phyloP scores from a whole-genome alignment of 2,113 vertebrate species.

The Calidris pugnax region DNA sequence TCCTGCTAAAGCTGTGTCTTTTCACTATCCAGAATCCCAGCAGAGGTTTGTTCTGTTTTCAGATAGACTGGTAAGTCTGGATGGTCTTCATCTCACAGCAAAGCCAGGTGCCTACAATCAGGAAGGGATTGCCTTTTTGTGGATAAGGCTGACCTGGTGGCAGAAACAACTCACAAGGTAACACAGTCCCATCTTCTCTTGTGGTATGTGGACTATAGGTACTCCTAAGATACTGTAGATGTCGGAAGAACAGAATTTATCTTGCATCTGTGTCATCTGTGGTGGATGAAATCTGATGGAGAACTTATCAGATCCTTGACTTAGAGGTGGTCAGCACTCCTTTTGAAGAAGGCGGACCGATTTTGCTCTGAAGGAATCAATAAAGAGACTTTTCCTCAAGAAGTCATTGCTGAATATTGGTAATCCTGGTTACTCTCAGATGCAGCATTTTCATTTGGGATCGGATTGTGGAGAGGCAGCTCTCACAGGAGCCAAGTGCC shows the following conservation, averaged over 20 bases:
- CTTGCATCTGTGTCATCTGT: not conserved
- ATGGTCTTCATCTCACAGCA: not conserved
- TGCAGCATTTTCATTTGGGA: not conserved
- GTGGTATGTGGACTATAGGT: not conserved
- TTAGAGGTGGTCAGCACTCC: not conserved
- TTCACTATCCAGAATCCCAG: not conserved
- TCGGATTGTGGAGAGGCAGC: not conserved
- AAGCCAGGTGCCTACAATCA: not conserved
- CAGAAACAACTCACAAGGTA: not conserved
- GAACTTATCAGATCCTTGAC: not conserved
- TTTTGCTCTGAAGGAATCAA: not conserved
- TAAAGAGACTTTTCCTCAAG: not conserved
- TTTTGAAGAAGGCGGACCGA: not conserved
- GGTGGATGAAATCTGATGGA: not conserved
- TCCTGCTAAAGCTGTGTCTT: not conserved
- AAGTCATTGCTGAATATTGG: not conserved
- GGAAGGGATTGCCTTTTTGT: not conserved
- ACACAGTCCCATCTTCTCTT: not conserved
- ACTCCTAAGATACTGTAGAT: not conserved
- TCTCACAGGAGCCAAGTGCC: not conserved
- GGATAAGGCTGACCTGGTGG: not conserved
- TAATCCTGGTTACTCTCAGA: not conserved
- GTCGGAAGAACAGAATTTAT: not conserved
- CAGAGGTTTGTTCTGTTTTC: not conserved
- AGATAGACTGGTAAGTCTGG: not conserved